A percentile compares a stretch with the other conserved stretches of the same genome.
phyloP scores from a whole-genome alignment of 2,113 vertebrate species.

The Salvelinus namaycush region DNA sequence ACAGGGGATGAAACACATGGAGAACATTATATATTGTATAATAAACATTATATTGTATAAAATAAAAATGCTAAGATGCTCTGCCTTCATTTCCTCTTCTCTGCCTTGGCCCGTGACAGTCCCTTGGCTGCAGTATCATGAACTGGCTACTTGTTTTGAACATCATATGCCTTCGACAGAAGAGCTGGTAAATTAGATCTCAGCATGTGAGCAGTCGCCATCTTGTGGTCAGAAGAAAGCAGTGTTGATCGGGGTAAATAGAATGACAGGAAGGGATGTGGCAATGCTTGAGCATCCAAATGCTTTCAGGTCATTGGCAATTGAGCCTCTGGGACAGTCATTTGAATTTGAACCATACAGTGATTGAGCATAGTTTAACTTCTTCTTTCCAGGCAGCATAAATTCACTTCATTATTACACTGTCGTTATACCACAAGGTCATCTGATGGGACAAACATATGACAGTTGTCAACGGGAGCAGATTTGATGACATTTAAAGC shows the following conservation, averaged over 20 bases:
- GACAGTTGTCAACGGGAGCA: not conserved
- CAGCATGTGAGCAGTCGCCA: slow-evolving; percentile 43
- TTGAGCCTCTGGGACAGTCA: slow-evolving; percentile 19
- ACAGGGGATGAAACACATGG: too few species aligned
- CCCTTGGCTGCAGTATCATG: too few species aligned
- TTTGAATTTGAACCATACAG: slow-evolving; percentile 21
- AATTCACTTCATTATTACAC: slow-evolving; percentile 22
- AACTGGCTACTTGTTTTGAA: slow-evolving; percentile 13
- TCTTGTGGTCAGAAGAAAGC: slow-evolving; percentile 48
- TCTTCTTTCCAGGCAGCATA: slow-evolving; percentile 16
- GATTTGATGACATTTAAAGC: slow-evolving; percentile 2
- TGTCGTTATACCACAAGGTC: slow-evolving; percentile 18
- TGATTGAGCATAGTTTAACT: slow-evolving; percentile 22
- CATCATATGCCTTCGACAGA: slow-evolving; percentile 17
- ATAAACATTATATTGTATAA: too few species aligned
- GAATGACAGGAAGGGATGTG: slow-evolving; percentile 22
- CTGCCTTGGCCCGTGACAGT: too few species aligned
- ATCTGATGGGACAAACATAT: not conserved
- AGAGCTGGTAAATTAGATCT: slow-evolving; percentile 5
- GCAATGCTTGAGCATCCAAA: slow-evolving; percentile 30
- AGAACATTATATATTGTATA: too few species aligned
- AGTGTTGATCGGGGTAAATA: slow-evolving; percentile 4
- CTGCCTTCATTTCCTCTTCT: too few species aligned
- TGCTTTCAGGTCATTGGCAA: slow-evolving; percentile 33
- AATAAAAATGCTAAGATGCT: too few species aligned